Evolutionary conservation across 1,140 invertebrate genomes (phyloP).

Genomic region (Ruditapes philippinarum): DNA sequence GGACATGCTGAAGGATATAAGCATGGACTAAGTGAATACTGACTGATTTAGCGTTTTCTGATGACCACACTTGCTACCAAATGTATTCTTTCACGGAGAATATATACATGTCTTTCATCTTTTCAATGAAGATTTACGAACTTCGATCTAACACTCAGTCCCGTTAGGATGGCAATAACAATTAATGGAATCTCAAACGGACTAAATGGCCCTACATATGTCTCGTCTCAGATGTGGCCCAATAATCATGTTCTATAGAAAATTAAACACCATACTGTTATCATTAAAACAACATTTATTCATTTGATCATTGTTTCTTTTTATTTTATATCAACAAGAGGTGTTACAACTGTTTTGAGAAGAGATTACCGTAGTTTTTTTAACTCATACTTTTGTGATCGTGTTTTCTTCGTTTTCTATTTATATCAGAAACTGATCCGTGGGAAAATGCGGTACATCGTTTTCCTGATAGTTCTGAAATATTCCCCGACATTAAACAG

Average conservation of each 20-base stretch:
- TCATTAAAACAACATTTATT: not conserved
- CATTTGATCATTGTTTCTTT: not conserved
- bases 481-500: not conserved
- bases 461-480: not conserved
- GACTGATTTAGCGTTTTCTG: conserved; percentile 17
- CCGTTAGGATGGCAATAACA: not conserved
- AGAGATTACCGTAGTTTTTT: not conserved
- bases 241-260: not conserved
- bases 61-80: conserved; percentile 31
- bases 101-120: not conserved
- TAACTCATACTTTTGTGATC: not conserved
- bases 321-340: not conserved
- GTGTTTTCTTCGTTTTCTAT: not conserved
- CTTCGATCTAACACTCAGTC: not conserved
- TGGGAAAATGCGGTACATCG: not conserved
- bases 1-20: not conserved
- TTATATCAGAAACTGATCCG: not conserved
- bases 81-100: conserved; percentile 4
- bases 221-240: not conserved
- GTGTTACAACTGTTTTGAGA: not conserved
- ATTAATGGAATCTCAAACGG: conserved; percentile 13
- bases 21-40: not conserved
- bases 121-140: conserved; percentile 18
- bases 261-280: not conserved
- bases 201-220: not conserved